Evolutionary conservation across 1,140 invertebrate species (phyloP), one percentile per base, ranked within the genome.

Genomic region (Littorina saxatilis): DNA sequence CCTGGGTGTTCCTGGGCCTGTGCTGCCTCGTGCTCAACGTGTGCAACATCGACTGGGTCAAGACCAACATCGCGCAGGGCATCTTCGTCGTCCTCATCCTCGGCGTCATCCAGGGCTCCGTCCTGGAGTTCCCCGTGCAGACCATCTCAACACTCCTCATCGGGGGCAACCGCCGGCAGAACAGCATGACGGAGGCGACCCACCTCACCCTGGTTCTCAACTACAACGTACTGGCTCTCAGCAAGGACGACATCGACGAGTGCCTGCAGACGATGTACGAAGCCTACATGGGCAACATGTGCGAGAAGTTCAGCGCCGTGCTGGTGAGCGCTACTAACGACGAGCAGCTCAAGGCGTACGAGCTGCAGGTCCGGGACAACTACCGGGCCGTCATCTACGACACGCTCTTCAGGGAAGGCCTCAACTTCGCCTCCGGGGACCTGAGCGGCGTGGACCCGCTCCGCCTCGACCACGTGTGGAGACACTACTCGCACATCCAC

Each of bases 221-320:
- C 74, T 91, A 91, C 77, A 91, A 91, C 77, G 78, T 91, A 2
- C 73, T 91, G 43, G 90, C 90, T 1, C 72, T 86, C 0, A 84
- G 83, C 58, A 84, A 81, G 80, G 89, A 90, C 78, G 88, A 90
- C 73, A 87, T 91, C 29, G 86, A 90, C 27, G 89, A 90, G 52
- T 90, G 88, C 72, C 76, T 88, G 35, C 77, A 86, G 37, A 90
- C 86, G 4, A 91, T 91, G 90, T 91, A 87, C 68, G 81, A 86
- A 39, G 89, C 88, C n/a, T 91, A 86, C 74, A 89, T 90, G 76
- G 87, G 87, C 11, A 91, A 90, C 78, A 32, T 91, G 5, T 84
- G 83, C 55, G 84, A 85, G 2, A 89, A 88, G 68, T 79, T 89
- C 1, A 87, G 85, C 3, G 86, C 87, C 23, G 89, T 90, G 11